Conservation (phyloP, 1,140 invertebrate genomes). For the Pogonomyrmex californicus region DNA sequence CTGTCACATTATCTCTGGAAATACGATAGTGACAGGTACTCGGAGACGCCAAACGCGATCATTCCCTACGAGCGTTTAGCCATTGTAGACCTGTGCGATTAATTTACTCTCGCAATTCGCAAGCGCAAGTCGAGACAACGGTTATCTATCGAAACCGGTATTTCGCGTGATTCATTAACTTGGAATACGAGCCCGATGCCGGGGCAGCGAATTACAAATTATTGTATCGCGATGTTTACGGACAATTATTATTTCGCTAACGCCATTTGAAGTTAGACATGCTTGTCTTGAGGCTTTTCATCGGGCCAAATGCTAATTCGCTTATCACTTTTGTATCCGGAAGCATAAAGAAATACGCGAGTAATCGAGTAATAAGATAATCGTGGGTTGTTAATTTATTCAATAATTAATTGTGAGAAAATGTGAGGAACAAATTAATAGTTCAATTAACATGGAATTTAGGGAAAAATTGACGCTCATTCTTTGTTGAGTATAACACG, state of each 20-base stretch:
- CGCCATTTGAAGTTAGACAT: not conserved
- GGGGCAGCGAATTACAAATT: not conserved
- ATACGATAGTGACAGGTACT: not conserved
- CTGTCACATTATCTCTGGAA: slow-evolving; percentile 15
- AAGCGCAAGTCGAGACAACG: not conserved
- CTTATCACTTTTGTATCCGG: not conserved
- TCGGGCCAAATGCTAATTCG: not conserved
- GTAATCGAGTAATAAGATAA: too few species aligned
- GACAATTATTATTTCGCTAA: slow-evolving; percentile 1
- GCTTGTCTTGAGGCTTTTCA: not conserved
- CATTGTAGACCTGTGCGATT: not conserved
- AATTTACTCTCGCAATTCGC: slow-evolving; percentile 2
- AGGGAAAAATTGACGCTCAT: too few species aligned
- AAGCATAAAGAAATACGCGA: too few species aligned
- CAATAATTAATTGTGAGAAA: too few species aligned
- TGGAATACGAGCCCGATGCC: not conserved
- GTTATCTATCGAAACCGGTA: not conserved
- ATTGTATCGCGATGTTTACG: not conserved
- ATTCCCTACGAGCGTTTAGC: not conserved
- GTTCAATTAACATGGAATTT: too few species aligned
- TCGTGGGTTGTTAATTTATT: too few species aligned
- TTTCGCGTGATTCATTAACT: slow-evolving; percentile 12
- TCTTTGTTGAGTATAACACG: too few species aligned
- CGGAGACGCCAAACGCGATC: slow-evolving; percentile 10
- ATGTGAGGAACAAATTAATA: too few species aligned